Percentiles rank a stretch among this genome's conserved stretches.
These are phyloP conservation scores for Hydrozoanthus gracilis DNA, from an alignment of 92 coral and sea anemone genomes.

Conservation along the genomic window DNA sequence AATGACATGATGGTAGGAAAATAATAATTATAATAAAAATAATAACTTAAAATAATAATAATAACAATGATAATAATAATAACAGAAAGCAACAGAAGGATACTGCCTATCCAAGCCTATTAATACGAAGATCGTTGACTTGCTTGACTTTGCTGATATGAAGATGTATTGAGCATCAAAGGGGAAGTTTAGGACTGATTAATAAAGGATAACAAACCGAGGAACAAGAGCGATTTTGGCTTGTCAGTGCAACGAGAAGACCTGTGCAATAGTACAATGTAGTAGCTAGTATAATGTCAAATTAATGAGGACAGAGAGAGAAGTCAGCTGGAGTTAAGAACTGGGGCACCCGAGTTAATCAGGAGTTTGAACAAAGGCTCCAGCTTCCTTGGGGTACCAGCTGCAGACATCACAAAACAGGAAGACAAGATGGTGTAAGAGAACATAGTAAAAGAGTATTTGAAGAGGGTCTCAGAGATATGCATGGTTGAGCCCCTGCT, in stretches of 20 bases:
- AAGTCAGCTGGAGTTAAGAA: conserved; percentile 32
- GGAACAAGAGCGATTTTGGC: conserved; percentile 34
- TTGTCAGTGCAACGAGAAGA: conserved; percentile 47
- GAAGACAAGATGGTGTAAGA: conserved; percentile 54
- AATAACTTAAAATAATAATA: too few species aligned
- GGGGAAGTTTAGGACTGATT: conserved; percentile 23
- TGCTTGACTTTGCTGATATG: conserved; percentile 52
- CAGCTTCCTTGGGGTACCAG: conserved; percentile 33
- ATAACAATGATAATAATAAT: too few species aligned
- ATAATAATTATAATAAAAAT: too few species aligned
- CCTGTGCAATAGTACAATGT: conserved; percentile 46
- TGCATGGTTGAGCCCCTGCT: conserved; percentile 69
- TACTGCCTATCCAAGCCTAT: conserved; percentile 60
- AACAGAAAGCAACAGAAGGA: conserved; percentile 54
- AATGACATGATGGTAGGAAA: too few species aligned
- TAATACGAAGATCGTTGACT: conserved; percentile 51
- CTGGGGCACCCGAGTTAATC: conserved; percentile 13
- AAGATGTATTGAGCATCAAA: conserved; percentile 45
- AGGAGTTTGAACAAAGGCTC: conserved; percentile 3
- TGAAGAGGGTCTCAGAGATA: conserved; percentile 53
- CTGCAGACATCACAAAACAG: conserved; percentile 51
- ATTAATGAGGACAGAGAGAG: conserved; percentile 39
- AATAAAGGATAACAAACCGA: conserved; percentile 16
- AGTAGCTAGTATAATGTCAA: too few species aligned
- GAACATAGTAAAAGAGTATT: conserved; percentile 36